phyloP scores from a whole-genome alignment of 2,888 invertebrate genomes.

The Drosophila aldrichi region DNA sequence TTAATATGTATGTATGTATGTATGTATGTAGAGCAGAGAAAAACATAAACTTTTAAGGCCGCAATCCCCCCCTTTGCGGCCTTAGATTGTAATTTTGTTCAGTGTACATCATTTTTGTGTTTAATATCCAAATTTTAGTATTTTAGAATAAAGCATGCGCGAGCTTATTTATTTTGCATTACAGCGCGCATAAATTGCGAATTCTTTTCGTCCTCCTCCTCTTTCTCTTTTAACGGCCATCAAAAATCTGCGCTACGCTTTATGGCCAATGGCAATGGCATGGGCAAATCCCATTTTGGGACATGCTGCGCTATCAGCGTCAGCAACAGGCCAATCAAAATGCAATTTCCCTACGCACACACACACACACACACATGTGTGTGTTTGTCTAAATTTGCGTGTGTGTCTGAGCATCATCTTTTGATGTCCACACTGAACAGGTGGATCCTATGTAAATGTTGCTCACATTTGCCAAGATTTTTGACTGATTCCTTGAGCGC shows the following conservation, averaged over 20 bases:
- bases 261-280: constrained; percentile 30
- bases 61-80: constrained; percentile 30
- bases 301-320: constrained; percentile 64
- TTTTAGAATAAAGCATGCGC: constrained; percentile 12
- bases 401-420: constrained; percentile 40
- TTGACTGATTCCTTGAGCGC: constrained; percentile 21
- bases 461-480: constrained; percentile 29
- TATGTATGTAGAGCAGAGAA: constrained; percentile 2
- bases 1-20: constrained; percentile 48
- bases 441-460: constrained; percentile 24
- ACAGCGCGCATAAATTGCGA: constrained; percentile 43
- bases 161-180: constrained; percentile 64
- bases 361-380: neutral
- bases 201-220: constrained; percentile 1
- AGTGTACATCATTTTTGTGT: constrained; percentile 13
- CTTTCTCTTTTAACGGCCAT: constrained; percentile 21
- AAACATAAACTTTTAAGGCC: constrained; percentile 66
- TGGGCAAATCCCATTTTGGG: constrained; percentile 19
- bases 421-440: constrained; percentile 25
- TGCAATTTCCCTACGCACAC: constrained; percentile 68
- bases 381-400: neutral
- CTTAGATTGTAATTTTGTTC: constrained; percentile 29
- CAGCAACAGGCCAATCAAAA: constrained; percentile 74
- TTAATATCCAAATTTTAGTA: constrained; percentile 42
- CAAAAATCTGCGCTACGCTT: constrained; percentile 45